Percentiles rank a stretch among this genome's conserved stretches.
Evolutionary conservation across 2,113 vertebrate species (phyloP).

Genomic region (Ivindomyrus marchei): DNA sequence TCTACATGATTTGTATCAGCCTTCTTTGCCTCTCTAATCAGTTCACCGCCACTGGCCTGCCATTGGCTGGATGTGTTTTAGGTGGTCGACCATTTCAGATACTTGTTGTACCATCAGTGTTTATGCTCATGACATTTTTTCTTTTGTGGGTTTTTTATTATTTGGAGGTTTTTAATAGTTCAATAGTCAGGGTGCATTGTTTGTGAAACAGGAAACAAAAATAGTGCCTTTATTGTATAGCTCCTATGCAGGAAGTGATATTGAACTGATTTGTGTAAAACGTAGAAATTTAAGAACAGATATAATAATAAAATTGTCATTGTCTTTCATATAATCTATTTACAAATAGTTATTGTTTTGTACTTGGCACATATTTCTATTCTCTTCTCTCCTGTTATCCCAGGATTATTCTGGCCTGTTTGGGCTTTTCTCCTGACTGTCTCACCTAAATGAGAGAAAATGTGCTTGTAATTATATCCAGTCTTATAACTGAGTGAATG

Average conservation of each 20-base stretch:
- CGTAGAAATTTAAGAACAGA: neutral
- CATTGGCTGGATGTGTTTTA: neutral
- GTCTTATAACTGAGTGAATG: neutral
- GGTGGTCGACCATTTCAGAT: neutral
- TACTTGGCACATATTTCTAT: neutral
- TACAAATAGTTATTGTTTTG: neutral
- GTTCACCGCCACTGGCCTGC: neutral
- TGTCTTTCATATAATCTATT: neutral
- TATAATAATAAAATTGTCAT: neutral
- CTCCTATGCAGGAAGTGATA: neutral
- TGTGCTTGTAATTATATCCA: conserved; percentile 27
- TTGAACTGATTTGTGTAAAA: neutral
- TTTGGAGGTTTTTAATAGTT: neutral
- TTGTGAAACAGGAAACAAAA: neutral
- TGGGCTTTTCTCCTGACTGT: neutral
- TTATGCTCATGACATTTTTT: neutral
- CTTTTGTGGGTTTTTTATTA: neutral
- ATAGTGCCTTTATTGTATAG: neutral
- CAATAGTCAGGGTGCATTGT: neutral
- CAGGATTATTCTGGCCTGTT: neutral
- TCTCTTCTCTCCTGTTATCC: neutral
- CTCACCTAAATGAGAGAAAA: neutral
- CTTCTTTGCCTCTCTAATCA: neutral
- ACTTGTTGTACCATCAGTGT: neutral
- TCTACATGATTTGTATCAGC: neutral